Evolutionary conservation across 64 coral and sea anemone species (phyloP), one percentile per base, ranked within the genome.

Genomic region (Stichodactyla mertensii): DNA sequence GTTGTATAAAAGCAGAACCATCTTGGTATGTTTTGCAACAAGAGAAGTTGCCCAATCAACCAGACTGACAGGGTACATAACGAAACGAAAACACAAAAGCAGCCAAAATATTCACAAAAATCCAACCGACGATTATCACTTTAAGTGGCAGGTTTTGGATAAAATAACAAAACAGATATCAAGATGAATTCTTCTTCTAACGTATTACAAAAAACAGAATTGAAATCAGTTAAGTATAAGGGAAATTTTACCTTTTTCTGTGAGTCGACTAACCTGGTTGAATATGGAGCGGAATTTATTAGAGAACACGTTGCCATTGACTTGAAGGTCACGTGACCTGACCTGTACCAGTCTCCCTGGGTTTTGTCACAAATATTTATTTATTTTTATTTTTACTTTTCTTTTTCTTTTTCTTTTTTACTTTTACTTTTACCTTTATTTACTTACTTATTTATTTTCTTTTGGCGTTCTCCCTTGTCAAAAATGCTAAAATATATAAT

Each of bases 271-370:
- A 74, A 74, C 69, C 69, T 74, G 24, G 69, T 74, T 74, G 69
- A 74, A 74, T n/a, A 74, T 74, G 24, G 69, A 74, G 69, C 69
- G 69, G 69, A 74, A 74, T 74, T 31, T 74, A 74, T 74, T 26
- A 31, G 69, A 81, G 78, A 81, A 81, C 78, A 81, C 78, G 78
- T 81, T 81, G 78, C 78, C 78, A 81, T 81, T 81, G 78, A 81
- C 51, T 55, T 81, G 78, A 13, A 81, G 78, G 52, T 81, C 78
- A 81, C 78, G 78, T 81, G 78, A 28, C 78, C 51, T 81, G 78
- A 81, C 78, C 78, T 81, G 78, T 81, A 81, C 78, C 78, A 81
- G 78, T 81, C 78, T 81, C 78, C 53, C 78, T 81, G 52, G 78
- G 78, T 10, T 81, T 81, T 81, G 78, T 81, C 53, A 55, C 78